Evolutionary conservation across 2,888 invertebrate genomes (phyloP), one percentile per base, ranked within the genome.

Genomic region (Nymphalis c-album): DNA sequence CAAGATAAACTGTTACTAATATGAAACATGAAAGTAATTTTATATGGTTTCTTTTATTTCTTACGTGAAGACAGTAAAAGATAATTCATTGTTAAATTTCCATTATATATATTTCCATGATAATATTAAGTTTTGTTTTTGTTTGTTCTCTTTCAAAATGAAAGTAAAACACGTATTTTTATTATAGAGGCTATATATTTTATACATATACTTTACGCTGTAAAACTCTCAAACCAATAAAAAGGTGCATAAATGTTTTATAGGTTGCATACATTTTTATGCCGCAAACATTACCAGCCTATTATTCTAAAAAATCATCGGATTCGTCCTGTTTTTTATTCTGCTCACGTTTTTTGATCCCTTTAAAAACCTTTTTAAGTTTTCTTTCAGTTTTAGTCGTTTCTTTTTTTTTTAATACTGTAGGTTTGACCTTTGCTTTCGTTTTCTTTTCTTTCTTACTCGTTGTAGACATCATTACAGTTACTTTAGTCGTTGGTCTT

Each of bases 311-410:
- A 63, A 69, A 77, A 71, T 78, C 83, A 67, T 80, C 78, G 0
- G 83, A 79, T 60, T 82, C 77, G 13, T 70, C 62, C 4, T 62
- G 70, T 22, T 63, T 45, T 50, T 72, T 46, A 22, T 69, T 59
- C 20, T 31, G 18, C 26, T 61, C 17, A 64, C 35, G 66, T 60
- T 20, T 67, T 67, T 68, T 61, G 6, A 70, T 58, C 3, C 79
- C 79, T 74, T 82, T 85, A 0, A 85, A 40, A 8, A 85, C 69
- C 69, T 80, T 86, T 2, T 79, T n/a, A 26, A 75, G 64, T 48
- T 68, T 76, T 35, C 68, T 81, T 0, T 86, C 84, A 60, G 83
- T 78, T 64, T 72, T 83, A 8, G 78, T 64, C 0, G 85, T 67
- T 0, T 75, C 74, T 26, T 76, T 74, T 20, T 73, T 81, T 63